phyloP scores from a whole-genome alignment of 2,113 vertebrate species.

The Cairina moschata region DNA sequence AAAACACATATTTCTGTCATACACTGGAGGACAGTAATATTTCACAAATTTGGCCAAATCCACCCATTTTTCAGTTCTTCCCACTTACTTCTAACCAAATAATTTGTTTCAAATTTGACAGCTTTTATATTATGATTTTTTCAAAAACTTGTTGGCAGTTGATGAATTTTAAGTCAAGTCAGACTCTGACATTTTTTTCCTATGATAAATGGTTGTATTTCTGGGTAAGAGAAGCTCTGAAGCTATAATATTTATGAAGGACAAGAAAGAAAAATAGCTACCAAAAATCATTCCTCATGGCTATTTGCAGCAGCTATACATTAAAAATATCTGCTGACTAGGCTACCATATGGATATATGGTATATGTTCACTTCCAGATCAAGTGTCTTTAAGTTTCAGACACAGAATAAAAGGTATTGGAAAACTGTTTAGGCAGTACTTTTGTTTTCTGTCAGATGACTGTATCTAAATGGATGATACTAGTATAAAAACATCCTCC shows the following conservation, averaged over 20 bases:
- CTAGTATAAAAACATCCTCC: background rate
- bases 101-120: background rate
- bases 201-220: background rate
- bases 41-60: background rate
- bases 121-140: background rate
- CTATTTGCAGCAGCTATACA: background rate
- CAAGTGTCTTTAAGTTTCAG: background rate
- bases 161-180: background rate
- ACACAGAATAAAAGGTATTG: background rate
- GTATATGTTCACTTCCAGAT: background rate
- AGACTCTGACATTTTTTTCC: background rate
- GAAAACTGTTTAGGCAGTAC: background rate
- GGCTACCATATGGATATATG: background rate
- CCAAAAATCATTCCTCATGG: background rate
- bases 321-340: background rate
- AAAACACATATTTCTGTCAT: background rate
- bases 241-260: background rate
- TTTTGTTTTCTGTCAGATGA: background rate
- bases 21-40: background rate
- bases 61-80: background rate
- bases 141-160: background rate
- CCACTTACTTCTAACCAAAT: background rate
- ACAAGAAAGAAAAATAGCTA: background rate
- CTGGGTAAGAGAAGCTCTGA: background rate
- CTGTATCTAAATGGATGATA: background rate